phyloP scores from a whole-genome alignment of 2,888 invertebrate genomes.

The Apamea monoglypha region DNA sequence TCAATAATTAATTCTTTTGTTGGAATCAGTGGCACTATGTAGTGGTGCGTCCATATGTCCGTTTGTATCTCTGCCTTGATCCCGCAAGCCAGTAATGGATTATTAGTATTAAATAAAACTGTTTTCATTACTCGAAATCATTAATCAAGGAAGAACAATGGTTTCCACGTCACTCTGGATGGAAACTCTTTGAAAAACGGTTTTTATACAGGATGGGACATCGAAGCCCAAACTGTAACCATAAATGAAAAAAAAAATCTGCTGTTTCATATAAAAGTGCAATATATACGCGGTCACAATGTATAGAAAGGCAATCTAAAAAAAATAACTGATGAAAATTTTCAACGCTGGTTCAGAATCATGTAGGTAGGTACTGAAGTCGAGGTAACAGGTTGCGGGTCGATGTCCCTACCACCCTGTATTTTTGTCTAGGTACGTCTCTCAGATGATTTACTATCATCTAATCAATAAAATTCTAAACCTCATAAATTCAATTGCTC shows the following conservation, averaged over 20 bases:
- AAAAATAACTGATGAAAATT: too few relatives aligned
- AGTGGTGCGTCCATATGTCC: constrained; percentile 47
- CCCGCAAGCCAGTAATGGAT: constrained; percentile 4
- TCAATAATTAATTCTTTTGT: constrained; percentile 64
- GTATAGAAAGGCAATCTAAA: too few relatives aligned
- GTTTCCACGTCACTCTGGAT: not conserved
- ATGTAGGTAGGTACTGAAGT: too few relatives aligned
- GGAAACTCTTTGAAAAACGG: not conserved
- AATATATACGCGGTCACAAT: too few relatives aligned
- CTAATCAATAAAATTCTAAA: constrained; percentile 28
- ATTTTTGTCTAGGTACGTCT: not conserved
- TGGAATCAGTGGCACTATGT: constrained; percentile 45
- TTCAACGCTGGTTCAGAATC: too few relatives aligned
- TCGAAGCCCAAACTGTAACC: too few relatives aligned
- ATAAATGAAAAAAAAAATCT: too few relatives aligned
- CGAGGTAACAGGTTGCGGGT: too few relatives aligned
- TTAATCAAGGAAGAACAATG: not conserved
- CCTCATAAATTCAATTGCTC: constrained; percentile 26
- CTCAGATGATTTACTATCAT: not conserved
- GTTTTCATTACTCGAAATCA: not conserved
- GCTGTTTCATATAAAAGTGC: too few relatives aligned
- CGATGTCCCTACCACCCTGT: too few relatives aligned
- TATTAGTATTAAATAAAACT: constrained; percentile 7
- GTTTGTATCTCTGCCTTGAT: constrained; percentile 2
- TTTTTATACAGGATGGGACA: not conserved